These are phyloP conservation scores for Argyresthia albistria DNA, from an alignment of 2,888 invertebrate genomes.

Conservation along the genomic window DNA sequence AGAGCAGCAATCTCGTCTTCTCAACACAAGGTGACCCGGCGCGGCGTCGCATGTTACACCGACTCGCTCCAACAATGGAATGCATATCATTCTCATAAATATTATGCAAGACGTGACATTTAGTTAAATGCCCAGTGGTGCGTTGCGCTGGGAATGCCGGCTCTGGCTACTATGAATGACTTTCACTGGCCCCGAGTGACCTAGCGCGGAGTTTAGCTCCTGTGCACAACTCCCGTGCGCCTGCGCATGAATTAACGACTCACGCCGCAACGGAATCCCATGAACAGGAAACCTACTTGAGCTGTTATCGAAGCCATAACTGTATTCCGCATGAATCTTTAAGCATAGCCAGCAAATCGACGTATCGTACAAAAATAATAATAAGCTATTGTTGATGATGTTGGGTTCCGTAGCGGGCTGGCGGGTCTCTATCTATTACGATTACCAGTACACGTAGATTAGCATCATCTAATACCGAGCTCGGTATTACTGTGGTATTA, in stretches of 20 bases:
- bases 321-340: too few species aligned
- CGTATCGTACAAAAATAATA: too few species aligned
- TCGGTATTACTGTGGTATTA: background rate
- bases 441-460: too few species aligned
- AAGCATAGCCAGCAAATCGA: too few species aligned
- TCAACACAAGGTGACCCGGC: slow-evolving; percentile 4
- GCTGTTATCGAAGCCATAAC: too few species aligned
- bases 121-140: background rate
- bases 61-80: too few species aligned
- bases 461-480: background rate
- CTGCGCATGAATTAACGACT: background rate
- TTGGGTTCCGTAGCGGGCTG: too few species aligned
- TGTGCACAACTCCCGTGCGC: background rate
- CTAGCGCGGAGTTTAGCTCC: background rate
- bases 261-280: background rate
- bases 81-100: background rate
- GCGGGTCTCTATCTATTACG: too few species aligned
- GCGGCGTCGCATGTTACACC: background rate
- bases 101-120: background rate
- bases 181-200: background rate
- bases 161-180: background rate
- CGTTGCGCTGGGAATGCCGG: background rate
- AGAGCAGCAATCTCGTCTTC: background rate
- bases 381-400: too few species aligned
- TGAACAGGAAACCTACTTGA: too few species aligned